These are phyloP conservation scores for Centropristis striata DNA, from an alignment of 2,113 vertebrate genomes.

Conservation along the genomic window DNA sequence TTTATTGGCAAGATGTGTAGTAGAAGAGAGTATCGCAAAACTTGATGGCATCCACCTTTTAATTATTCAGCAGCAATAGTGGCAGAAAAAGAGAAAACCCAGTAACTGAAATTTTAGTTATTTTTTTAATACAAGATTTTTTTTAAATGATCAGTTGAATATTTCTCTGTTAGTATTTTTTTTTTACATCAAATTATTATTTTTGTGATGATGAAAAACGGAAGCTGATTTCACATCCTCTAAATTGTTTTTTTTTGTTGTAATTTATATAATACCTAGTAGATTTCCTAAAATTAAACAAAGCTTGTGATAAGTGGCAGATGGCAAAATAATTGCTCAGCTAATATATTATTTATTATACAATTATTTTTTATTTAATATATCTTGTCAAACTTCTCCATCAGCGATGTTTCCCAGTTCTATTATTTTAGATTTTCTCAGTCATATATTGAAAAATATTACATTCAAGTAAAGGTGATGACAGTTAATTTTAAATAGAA, in stretches of 20 bases:
- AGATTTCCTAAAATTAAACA: background rate
- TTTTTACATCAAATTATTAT: background rate
- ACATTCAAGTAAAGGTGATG: background rate
- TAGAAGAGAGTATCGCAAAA: background rate
- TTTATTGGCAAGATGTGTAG: background rate
- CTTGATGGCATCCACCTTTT: background rate
- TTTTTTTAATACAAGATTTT: background rate
- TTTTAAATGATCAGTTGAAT: background rate
- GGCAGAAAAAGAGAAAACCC: background rate
- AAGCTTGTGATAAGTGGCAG: background rate
- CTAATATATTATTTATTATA: background rate
- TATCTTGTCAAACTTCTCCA: background rate
- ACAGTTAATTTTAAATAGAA: background rate
- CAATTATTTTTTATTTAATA: background rate
- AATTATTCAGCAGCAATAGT: background rate
- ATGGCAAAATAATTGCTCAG: background rate
- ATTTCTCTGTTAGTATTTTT: background rate
- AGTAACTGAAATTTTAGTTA: background rate
- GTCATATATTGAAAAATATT: background rate
- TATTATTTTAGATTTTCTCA: background rate
- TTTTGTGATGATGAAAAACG: conserved; percentile 21
- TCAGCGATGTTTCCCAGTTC: background rate
- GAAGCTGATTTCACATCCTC: background rate
- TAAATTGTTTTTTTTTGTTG: too few relatives aligned
- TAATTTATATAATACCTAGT: background rate